A percentile compares a stretch with the other conserved stretches of the same genome.
Conservation (phyloP, 2,888 invertebrate genomes). For the Noctua comes region DNA sequence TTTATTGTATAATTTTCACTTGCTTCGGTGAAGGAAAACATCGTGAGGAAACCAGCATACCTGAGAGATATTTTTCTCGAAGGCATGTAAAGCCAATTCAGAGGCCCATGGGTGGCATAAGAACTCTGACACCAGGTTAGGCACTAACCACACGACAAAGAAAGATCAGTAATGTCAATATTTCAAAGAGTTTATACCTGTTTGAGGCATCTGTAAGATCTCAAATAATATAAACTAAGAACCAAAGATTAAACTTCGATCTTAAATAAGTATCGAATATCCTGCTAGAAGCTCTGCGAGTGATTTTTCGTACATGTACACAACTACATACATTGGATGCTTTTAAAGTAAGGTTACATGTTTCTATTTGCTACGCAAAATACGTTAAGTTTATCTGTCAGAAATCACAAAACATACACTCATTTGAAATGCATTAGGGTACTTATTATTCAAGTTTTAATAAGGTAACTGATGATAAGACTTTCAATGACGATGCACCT, state of each 20-base stretch:
- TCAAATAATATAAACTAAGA: background rate
- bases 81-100: too few species aligned
- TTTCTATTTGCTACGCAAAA: background rate
- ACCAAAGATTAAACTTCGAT: background rate
- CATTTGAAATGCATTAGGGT: background rate
- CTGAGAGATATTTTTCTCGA: too few species aligned
- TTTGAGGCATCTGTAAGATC: too few species aligned
- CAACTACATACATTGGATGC: too few species aligned
- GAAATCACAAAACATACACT: background rate
- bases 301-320: too few species aligned
- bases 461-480: background rate
- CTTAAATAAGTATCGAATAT: background rate
- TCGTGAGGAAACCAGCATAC: too few species aligned
- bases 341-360: slow-evolving; percentile 7
- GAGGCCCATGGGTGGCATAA: too few species aligned
- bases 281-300: background rate
- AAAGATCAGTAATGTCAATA: background rate
- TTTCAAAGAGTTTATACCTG: background rate
- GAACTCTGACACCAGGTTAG: too few species aligned
- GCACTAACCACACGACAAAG: too few species aligned
- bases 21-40: too few species aligned
- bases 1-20: too few species aligned
- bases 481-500: background rate
- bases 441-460: background rate
- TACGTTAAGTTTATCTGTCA: background rate